Conservation (phyloP, 1,140 invertebrate genomes). For the Papilio polytes region DNA sequence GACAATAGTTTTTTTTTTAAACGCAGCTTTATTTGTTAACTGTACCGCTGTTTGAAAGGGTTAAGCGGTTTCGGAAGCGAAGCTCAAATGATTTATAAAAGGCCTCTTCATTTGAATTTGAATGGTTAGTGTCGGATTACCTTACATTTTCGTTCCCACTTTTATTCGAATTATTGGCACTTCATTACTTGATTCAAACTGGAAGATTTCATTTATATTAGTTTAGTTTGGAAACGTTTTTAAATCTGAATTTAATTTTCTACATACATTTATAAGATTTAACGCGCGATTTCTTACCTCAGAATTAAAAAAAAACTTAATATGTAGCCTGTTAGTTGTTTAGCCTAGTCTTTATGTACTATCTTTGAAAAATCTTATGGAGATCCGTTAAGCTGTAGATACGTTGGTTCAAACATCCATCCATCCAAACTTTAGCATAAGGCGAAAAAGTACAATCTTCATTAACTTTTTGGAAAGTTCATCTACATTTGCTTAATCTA, state of each 20-base stretch:
- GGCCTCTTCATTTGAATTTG: slow-evolving; percentile 67
- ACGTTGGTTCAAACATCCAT: too few relatives aligned
- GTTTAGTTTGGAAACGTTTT: background rate
- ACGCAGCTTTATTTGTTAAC: slow-evolving; percentile 41
- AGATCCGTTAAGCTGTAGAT: too few relatives aligned
- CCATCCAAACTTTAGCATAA: too few relatives aligned
- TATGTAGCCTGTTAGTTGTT: too few relatives aligned
- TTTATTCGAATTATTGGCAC: slow-evolving; percentile 27
- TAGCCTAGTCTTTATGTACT: too few relatives aligned
- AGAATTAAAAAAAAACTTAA: too few relatives aligned
- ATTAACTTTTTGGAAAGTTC: too few relatives aligned
- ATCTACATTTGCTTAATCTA: too few relatives aligned
- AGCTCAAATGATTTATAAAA: slow-evolving; percentile 69
- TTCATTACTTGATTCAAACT: slow-evolving; percentile 1
- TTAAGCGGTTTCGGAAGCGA: slow-evolving; percentile 58
- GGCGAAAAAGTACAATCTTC: too few relatives aligned
- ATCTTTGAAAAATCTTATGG: too few relatives aligned
- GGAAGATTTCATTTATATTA: background rate
- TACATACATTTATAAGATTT: too few relatives aligned
- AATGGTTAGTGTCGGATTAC: slow-evolving; percentile 62
- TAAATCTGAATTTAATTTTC: background rate
- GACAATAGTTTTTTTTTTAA: background rate
- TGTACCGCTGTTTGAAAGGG: slow-evolving; percentile 52
- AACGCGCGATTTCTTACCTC: too few relatives aligned
- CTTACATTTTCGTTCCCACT: slow-evolving; percentile 46